Evolutionary conservation across 2,797 vertebrate species (phyloP).

Genomic region (Anableps anableps): DNA sequence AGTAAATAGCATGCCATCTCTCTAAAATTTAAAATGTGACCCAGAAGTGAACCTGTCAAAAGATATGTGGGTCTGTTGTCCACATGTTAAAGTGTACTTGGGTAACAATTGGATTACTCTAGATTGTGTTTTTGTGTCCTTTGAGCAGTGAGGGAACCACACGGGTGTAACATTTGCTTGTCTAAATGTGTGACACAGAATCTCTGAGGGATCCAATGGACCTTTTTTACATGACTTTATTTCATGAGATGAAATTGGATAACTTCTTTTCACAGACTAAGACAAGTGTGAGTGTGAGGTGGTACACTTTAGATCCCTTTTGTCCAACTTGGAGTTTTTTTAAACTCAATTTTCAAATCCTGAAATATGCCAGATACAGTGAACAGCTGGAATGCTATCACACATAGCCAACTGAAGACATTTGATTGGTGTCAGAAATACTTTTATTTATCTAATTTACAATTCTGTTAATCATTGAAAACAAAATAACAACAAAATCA

Average conservation of each 20-base stretch:
- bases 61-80: not conserved
- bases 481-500: not conserved
- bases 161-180: not conserved
- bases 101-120: not conserved
- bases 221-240: not conserved
- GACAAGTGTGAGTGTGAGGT: not conserved
- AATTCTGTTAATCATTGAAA: not conserved
- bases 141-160: not conserved
- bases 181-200: not conserved
- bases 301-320: not conserved
- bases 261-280: not conserved
- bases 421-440: not conserved
- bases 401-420: not conserved
- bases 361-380: not conserved
- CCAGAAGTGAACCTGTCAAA: not conserved
- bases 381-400: not conserved
- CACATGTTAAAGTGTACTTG: not conserved
- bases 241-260: not conserved
- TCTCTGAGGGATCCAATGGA: not conserved
- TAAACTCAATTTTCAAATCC: not conserved
- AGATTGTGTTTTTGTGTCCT: not conserved
- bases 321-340: not conserved
- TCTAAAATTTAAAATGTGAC: not conserved
- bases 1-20: not conserved
- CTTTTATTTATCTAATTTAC: conserved; percentile 9